Percentiles rank a stretch among this genome's conserved stretches.
These are phyloP conservation scores for Matsumurasca onukii DNA, from an alignment of 1,140 invertebrate genomes.

Conservation along the genomic window DNA sequence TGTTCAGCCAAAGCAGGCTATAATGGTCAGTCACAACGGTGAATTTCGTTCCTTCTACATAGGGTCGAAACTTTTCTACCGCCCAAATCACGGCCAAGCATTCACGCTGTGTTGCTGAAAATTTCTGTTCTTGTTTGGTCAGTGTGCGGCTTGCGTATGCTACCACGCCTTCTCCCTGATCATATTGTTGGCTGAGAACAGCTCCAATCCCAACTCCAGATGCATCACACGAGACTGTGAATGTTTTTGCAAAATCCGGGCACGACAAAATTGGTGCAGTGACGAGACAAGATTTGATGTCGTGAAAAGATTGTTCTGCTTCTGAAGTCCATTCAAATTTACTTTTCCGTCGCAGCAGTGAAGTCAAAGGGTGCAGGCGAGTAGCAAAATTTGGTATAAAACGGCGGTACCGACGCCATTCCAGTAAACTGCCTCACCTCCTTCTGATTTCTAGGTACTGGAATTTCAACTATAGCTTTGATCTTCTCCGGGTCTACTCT, in stretches of 20 bases:
- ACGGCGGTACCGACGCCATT: neutral
- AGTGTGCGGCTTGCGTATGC: neutral
- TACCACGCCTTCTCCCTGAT: neutral
- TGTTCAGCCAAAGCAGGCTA: too few relatives aligned
- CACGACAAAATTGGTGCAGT: slow-evolving; percentile 1
- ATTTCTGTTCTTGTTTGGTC: slow-evolving; percentile 15
- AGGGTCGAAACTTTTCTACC: slow-evolving; percentile 7
- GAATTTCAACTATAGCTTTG: neutral
- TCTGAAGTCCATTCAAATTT: slow-evolving; percentile 12
- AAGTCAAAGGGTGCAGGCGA: neutral
- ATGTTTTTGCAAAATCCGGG: neutral
- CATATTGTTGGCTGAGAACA: slow-evolving; percentile 7
- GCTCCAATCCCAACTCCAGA: neutral
- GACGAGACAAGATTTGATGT: neutral
- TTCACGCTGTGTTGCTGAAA: slow-evolving; percentile 1
- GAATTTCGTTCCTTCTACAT: slow-evolving; percentile 4
- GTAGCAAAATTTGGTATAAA: slow-evolving; percentile 9
- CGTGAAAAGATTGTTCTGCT: neutral
- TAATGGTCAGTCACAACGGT: slow-evolving; percentile 13
- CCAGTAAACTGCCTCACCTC: slow-evolving; percentile 1
- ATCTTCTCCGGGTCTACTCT: slow-evolving; percentile 15
- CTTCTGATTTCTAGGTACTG: slow-evolving; percentile 9
- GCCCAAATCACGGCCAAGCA: slow-evolving; percentile 16
- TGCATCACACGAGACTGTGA: neutral
- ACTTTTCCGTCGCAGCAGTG: neutral